Evolutionary conservation across 2,888 invertebrate genomes (phyloP).

Genomic region (Spodoptera exigua): DNA sequence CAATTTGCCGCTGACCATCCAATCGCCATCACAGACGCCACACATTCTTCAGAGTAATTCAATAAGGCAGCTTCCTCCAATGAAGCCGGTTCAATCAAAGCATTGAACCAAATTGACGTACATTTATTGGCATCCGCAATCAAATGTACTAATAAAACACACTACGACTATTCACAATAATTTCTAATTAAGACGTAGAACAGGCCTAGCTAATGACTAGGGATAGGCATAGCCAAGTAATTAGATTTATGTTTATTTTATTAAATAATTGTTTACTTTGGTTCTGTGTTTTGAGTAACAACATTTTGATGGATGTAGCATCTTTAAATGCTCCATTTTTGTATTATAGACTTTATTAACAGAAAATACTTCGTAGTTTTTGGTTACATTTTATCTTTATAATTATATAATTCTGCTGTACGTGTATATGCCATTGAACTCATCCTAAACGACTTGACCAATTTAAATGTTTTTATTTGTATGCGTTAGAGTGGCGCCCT

Average conservation of each 20-base stretch:
- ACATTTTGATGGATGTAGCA: no score
- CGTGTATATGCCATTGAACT: no score
- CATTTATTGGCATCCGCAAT: slow-evolving; percentile 69
- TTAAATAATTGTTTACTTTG: not conserved
- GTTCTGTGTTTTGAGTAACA: no score
- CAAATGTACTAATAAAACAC: slow-evolving; percentile 65
- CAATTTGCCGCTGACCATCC: no score
- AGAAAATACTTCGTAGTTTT: no score
- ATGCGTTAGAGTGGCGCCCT: no score
- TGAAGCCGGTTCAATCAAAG: slow-evolving; percentile 67
- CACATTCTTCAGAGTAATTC: slow-evolving; percentile 58
- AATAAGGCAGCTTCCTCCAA: slow-evolving; percentile 63
- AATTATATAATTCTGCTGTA: no score
- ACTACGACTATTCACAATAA: slow-evolving; percentile 65
- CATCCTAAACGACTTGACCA: no score
- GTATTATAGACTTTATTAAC: no score
- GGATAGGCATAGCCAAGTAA: slow-evolving; percentile 16
- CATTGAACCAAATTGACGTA: slow-evolving; percentile 56
- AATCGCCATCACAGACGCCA: slow-evolving; percentile 35
- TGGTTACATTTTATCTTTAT: no score
- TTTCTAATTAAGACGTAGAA: slow-evolving; percentile 68
- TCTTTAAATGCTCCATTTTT: no score
- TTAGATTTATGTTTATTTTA: slow-evolving; percentile 15
- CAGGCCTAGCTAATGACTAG: slow-evolving; percentile 22
- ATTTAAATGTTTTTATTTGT: no score